Conservation (phyloP, 2,113 vertebrate genomes). For the Seriola rivoliana region DNA sequence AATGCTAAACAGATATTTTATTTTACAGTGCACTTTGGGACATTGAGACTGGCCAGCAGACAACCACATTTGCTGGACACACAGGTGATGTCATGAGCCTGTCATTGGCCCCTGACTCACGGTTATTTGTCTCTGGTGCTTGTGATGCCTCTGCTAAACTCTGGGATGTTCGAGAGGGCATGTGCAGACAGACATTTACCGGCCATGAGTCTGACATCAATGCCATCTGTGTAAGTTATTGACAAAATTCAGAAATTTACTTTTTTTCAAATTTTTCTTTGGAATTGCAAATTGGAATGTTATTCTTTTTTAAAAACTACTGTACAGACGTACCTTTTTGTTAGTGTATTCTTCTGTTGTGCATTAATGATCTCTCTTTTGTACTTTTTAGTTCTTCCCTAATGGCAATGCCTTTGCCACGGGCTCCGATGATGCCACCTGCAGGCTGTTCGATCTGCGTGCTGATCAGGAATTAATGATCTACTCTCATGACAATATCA, state of each 20-base stretch:
- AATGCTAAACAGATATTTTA: not conserved
- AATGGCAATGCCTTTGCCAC: conserved; percentile 99
- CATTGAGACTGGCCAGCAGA: conserved; percentile 99
- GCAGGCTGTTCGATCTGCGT: conserved; percentile 97
- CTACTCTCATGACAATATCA: conserved; percentile 99
- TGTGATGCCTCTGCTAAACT: conserved; percentile 99
- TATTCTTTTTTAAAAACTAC: not conserved
- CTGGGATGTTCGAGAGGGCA: conserved; percentile 99
- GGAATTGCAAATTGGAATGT: not conserved
- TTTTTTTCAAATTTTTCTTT: not conserved
- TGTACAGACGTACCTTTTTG: not conserved
- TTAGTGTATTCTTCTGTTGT: not conserved
- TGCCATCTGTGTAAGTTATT: conserved; percentile 94
- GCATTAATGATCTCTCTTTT: not conserved
- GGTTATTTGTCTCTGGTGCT: conserved; percentile 98
- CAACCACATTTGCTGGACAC: conserved; percentile 98
- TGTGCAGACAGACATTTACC: conserved; percentile 99
- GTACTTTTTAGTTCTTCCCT: conserved; percentile 91
- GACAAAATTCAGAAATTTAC: not conserved
- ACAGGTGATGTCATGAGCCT: conserved; percentile 99
- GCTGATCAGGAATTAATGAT: conserved; percentile 99
- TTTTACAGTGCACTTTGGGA: conserved; percentile 95
- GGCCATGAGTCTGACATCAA: conserved; percentile 99
- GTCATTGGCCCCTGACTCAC: conserved; percentile 94
- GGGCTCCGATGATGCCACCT: conserved; percentile 98